phyloP scores from a whole-genome alignment of 2,113 vertebrate species.

The Scytalopus superciliaris region DNA sequence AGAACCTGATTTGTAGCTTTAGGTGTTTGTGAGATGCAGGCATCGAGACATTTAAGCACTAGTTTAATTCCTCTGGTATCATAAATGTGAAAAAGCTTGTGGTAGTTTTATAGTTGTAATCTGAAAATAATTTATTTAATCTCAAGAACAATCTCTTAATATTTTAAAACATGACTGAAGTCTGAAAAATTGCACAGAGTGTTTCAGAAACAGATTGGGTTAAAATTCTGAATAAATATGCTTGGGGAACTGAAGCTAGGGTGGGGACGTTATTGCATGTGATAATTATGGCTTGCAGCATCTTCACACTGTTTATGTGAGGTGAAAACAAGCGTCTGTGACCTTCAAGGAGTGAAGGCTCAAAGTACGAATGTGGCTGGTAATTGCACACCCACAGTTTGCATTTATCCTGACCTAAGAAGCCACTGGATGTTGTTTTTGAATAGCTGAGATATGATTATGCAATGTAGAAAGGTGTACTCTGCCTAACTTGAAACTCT shows the following conservation, averaged over 20 bases:
- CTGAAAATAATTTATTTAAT: not conserved
- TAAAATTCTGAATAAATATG: not conserved
- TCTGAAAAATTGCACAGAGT: not conserved
- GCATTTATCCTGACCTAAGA: not conserved
- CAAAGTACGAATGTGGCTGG: not conserved
- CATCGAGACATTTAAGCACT: not conserved
- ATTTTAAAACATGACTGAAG: not conserved
- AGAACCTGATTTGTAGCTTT: not conserved
- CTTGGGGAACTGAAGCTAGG: not conserved
- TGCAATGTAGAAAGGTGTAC: not conserved
- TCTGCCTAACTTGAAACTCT: not conserved
- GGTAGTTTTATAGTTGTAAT: not conserved
- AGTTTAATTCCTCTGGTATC: not conserved
- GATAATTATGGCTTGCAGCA: not conserved
- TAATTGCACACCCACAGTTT: not conserved
- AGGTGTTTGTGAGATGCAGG: not conserved
- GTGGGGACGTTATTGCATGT: not conserved
- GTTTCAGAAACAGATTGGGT: not conserved
- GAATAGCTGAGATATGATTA: not conserved
- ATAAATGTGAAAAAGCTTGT: not conserved
- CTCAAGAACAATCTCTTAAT: not conserved
- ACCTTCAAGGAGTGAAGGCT: not conserved
- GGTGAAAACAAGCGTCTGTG: not conserved
- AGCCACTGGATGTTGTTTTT: not conserved
- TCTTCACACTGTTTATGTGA: not conserved